Percentiles rank a stretch among this genome's conserved stretches.
Conservation (phyloP, 2,113 vertebrate genomes). For the Cacatua alba region DNA sequence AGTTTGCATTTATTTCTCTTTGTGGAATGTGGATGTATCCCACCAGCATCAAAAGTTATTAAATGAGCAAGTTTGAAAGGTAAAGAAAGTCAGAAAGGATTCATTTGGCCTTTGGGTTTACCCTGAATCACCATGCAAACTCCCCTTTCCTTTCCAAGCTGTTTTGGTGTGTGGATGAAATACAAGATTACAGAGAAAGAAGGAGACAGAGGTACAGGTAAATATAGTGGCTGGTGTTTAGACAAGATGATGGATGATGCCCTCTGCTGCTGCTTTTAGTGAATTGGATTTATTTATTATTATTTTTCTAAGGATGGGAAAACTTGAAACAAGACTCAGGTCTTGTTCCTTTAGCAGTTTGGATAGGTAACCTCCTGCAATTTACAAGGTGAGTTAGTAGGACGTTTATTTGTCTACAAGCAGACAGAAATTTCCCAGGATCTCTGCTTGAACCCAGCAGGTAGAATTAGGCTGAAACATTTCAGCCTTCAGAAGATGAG, state of each 20-base stretch:
- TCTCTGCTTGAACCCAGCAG: background rate
- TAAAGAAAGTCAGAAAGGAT: background rate
- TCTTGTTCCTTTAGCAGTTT: background rate
- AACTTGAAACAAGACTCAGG: background rate
- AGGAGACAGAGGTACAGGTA: background rate
- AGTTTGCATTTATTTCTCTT: background rate
- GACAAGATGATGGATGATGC: background rate
- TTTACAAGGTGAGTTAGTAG: background rate
- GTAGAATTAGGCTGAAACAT: background rate
- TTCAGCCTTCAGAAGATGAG: background rate
- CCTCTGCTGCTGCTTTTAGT: slow-evolving; percentile 12
- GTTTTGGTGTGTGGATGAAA: background rate
- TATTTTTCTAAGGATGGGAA: background rate
- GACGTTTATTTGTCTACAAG: background rate
- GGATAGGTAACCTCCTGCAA: background rate
- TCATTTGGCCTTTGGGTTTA: background rate
- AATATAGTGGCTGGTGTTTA: background rate
- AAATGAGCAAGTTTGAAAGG: background rate
- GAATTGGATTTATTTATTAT: background rate
- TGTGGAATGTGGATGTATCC: background rate
- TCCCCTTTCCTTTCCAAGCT: background rate
- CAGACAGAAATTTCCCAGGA: background rate
- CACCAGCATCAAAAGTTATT: background rate
- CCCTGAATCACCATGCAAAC: background rate
- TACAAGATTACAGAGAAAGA: background rate